A percentile compares a stretch with the other conserved stretches of the same genome.
These are phyloP conservation scores for Pristionchus mayeri DNA, from an alignment of 2,888 invertebrate species.

Conservation along the genomic window DNA sequence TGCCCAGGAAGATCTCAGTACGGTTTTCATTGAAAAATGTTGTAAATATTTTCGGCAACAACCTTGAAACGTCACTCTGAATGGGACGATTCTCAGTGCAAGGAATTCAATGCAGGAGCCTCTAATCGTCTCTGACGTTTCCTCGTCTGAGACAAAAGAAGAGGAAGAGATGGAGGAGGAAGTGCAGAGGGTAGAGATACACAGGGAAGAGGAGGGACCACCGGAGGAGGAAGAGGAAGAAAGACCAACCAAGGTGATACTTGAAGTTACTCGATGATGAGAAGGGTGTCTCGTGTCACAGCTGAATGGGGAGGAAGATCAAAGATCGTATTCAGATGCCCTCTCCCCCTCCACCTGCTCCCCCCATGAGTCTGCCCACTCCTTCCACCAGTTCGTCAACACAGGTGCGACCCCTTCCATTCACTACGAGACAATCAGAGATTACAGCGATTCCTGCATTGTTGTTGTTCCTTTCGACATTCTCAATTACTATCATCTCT, in stretches of 20 bases:
- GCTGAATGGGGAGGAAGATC: neutral
- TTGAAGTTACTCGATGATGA: too few relatives aligned
- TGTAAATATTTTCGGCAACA: too few relatives aligned
- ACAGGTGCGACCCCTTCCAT: neutral
- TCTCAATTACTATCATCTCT: too few relatives aligned
- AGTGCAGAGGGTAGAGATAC: constrained; percentile 16
- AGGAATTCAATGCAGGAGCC: constrained; percentile 50
- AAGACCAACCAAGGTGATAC: neutral
- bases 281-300: too few relatives aligned
- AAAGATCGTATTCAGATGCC: neutral
- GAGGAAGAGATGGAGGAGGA: constrained; percentile 53
- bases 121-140: constrained; percentile 67
- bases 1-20: constrained; percentile 35
- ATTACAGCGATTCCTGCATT: too few relatives aligned
- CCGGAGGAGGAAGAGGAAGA: constrained; percentile 19
- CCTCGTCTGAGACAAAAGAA: constrained; percentile 62
- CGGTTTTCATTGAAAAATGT: neutral
- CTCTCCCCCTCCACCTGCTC: constrained; percentile 43
- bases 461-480: too few relatives aligned
- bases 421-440: too few relatives aligned
- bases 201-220: constrained; percentile 20
- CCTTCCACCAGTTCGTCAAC: neutral
- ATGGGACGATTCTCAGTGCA: too few relatives aligned
- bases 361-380: neutral
- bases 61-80: too few relatives aligned